phyloP scores from a whole-genome alignment of 2,888 invertebrate genomes.

The Adineta ricciae region DNA sequence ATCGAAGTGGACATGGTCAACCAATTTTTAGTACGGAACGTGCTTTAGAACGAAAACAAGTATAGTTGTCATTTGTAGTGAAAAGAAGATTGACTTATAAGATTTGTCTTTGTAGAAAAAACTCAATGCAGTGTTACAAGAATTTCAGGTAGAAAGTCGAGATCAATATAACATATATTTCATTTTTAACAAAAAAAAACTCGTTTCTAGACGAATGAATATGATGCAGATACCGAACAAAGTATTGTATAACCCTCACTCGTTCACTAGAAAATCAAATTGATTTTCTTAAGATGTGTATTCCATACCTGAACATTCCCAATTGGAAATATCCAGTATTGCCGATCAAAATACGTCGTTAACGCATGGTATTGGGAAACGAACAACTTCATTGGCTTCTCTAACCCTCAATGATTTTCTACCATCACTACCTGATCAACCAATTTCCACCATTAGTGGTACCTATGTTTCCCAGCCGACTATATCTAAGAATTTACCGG shows the following conservation, averaged over 20 bases:
- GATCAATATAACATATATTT: no score
- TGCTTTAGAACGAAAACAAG: slow-evolving; percentile 6
- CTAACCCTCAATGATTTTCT: not conserved
- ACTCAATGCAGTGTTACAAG: not conserved
- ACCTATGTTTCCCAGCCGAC: not conserved
- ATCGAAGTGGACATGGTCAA: not conserved
- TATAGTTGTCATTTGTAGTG: not conserved
- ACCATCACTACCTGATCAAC: not conserved
- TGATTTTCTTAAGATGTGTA: not conserved
- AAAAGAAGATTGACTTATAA: not conserved
- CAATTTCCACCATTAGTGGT: not conserved
- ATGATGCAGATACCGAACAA: not conserved
- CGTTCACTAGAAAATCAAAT: no score
- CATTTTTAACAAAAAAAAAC: not conserved
- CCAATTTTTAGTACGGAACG: slow-evolving; percentile 18
- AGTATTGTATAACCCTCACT: not conserved
- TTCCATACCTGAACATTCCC: not conserved
- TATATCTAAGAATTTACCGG: not conserved
- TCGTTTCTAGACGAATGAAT: not conserved
- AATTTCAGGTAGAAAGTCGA: not conserved
- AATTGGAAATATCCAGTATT: not conserved
- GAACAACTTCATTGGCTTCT: not conserved
- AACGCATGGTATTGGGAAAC: not conserved
- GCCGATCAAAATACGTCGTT: not conserved
- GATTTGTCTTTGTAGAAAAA: not conserved